Percentiles rank a stretch among this genome's conserved stretches.
Conservation (phyloP, 2,797 vertebrate species). For the Phalloptychus januarius region DNA sequence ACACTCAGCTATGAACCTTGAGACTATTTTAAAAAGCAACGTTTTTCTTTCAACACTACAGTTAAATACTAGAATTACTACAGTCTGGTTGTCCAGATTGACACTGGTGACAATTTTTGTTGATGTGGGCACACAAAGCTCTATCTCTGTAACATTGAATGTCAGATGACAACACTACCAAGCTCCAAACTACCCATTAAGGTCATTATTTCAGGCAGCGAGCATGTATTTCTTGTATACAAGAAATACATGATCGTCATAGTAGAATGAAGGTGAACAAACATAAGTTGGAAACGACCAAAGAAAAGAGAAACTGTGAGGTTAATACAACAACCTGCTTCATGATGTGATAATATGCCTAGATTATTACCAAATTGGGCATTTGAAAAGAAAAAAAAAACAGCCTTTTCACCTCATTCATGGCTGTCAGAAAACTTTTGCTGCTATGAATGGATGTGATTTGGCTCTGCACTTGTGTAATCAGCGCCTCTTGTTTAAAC, state of each 20-base stretch:
- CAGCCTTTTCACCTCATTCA: slow-evolving; percentile 16
- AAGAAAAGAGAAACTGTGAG: slow-evolving; percentile 7
- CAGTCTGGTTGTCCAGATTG: slow-evolving; percentile 22
- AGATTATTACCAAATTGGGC: slow-evolving; percentile 47
- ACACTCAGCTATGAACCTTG: slow-evolving; percentile 6
- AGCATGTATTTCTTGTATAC: too few species aligned
- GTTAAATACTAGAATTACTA: slow-evolving; percentile 39
- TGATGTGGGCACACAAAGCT: slow-evolving; percentile 55
- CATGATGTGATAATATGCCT: slow-evolving; percentile 23
- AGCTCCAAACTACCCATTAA: slow-evolving; percentile 61
- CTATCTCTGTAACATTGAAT: slow-evolving; percentile 49
- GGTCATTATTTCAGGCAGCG: slow-evolving; percentile 56
- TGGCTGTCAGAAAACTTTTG: slow-evolving; percentile 60
- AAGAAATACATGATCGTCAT: too few species aligned
- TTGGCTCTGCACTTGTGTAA: slow-evolving; percentile 72
- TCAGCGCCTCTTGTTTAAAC: slow-evolving; percentile 76
- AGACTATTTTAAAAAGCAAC: slow-evolving; percentile 28
- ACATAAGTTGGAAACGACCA: slow-evolving; percentile 35
- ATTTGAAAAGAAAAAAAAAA: slow-evolving; percentile 31
- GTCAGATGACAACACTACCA: slow-evolving; percentile 52
- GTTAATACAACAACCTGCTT: slow-evolving; percentile 28
- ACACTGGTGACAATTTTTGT: slow-evolving; percentile 56
- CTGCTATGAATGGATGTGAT: slow-evolving; percentile 71
- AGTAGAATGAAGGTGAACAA: slow-evolving; percentile 33
- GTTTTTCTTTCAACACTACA: slow-evolving; percentile 42